phyloP scores from a whole-genome alignment of 2,113 vertebrate genomes.

The Aegotheles bennettii region DNA sequence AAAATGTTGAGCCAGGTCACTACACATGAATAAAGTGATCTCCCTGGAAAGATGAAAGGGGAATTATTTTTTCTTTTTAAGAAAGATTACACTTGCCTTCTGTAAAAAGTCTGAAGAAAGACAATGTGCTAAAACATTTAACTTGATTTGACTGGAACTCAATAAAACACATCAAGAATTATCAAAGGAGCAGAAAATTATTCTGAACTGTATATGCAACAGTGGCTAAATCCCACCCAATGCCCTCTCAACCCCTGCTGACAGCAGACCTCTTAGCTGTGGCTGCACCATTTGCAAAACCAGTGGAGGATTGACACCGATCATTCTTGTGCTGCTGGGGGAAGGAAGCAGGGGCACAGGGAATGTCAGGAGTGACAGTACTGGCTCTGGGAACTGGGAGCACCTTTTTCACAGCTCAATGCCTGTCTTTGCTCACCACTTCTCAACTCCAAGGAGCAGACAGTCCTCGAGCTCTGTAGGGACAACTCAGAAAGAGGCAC shows the following conservation, averaged over 20 bases:
- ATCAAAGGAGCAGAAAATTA: constrained; percentile 31
- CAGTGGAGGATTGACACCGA: neutral
- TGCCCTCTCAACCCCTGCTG: neutral
- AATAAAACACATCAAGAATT: constrained; percentile 18
- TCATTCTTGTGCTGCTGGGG: neutral
- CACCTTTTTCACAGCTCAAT: neutral
- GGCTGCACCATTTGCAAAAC: neutral
- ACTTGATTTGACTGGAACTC: constrained; percentile 36
- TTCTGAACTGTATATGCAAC: constrained; percentile 52
- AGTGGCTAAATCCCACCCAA: neutral
- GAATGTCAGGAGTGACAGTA: neutral
- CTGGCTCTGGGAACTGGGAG: neutral
- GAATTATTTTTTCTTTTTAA: constrained; percentile 9
- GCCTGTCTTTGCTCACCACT: neutral
- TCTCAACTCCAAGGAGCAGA: neutral
- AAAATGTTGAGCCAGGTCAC: constrained; percentile 55
- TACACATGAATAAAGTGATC: constrained; percentile 52
- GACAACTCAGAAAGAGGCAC: neutral
- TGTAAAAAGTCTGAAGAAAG: constrained; percentile 30
- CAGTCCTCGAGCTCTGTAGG: neutral
- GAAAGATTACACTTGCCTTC: constrained; percentile 34
- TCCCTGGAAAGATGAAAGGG: constrained; percentile 56
- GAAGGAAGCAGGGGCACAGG: neutral
- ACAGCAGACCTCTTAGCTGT: neutral
- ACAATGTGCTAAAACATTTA: constrained; percentile 30